Base-by-base conservation (phyloP, 2,113 vertebrate species). In the Vicugna pacos region DNA sequence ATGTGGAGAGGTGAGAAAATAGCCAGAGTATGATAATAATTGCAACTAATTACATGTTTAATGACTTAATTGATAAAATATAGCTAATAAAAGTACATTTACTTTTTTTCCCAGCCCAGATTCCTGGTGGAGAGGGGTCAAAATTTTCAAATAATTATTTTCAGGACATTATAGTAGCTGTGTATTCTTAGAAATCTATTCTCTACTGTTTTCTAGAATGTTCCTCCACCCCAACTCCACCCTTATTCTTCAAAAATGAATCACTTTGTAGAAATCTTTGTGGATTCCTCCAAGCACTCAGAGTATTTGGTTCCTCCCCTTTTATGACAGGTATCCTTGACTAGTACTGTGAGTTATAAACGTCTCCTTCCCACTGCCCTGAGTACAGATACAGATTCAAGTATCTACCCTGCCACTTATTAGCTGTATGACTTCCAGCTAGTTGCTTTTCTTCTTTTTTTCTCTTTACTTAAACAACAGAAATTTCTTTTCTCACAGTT, bases 131-230 rank as follows among this genome's bases (percentile, higher is more conserved):
- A 69, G 6, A 84, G 6, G 10, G 38, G 38, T 84, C 35, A 88
- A 69, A 72, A 22, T 75, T 79, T 94, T 96, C 35, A 91, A 69
- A 54, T 83, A 42, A 93, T 73, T 92, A 75, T 92, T 88, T 95
- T 83, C 95, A 92, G 72, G 50, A 54, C 30, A 77, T 70, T 79
- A 83, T 50, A 60, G 30, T 79, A 42, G 20, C 28, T 84, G 5
- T 80, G 26, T 58, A 42, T 75, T 76, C 46, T 80, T 56, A 93
- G 56, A 88, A 79, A 91, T 88, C 7, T 48, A 93, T 87, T 90
- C 11, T 94, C 56, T 76, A 64, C 69, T 73, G 30, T 82, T 38
- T 79, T 83, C 83, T 83, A 75, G 52, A 91, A 92, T 84, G 15
- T 5, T 70, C 52, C 24, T 58, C 65, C 91, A 70, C 12, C 46